phyloP scores from a whole-genome alignment of 2,888 invertebrate species.

The Periphyllus acericola region DNA sequence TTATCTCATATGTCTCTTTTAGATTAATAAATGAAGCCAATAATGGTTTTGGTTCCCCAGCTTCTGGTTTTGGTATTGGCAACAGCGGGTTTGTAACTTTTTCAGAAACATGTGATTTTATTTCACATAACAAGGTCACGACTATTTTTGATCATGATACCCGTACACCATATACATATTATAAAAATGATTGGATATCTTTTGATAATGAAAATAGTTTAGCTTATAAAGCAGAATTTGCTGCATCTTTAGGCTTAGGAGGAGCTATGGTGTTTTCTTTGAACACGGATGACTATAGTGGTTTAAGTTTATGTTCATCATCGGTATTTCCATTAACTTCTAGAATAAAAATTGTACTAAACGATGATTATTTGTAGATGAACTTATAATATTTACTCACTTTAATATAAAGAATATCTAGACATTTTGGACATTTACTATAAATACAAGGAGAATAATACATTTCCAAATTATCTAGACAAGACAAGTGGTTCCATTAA shows the following conservation, averaged over 20 bases:
- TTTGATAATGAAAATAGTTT: slow-evolving; percentile 81
- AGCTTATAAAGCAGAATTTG: slow-evolving; percentile 75
- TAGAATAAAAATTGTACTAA: slow-evolving; percentile 62
- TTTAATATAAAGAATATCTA: too few relatives aligned
- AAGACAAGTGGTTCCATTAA: too few relatives aligned
- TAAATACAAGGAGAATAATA: too few relatives aligned
- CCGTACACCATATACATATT: slow-evolving; percentile 81
- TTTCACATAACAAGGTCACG: slow-evolving; percentile 70
- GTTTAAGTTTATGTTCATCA: slow-evolving; percentile 36
- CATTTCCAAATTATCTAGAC: too few relatives aligned
- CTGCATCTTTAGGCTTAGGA: slow-evolving; percentile 74
- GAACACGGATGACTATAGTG: slow-evolving; percentile 78
- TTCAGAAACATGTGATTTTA: slow-evolving; percentile 76
- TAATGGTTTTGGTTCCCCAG: slow-evolving; percentile 77
- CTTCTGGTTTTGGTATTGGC: slow-evolving; percentile 78
- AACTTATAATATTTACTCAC: too few relatives aligned
- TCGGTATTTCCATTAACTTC: slow-evolving; percentile 62
- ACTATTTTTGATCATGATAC: slow-evolving; percentile 76
- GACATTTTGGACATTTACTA: too few relatives aligned
- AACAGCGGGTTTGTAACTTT: slow-evolving; percentile 77
- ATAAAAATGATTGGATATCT: slow-evolving; percentile 81
- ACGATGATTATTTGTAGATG: slow-evolving; percentile 60
- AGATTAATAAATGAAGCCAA: slow-evolving; percentile 76
- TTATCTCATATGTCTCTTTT: slow-evolving; percentile 65
- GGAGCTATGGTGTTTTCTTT: slow-evolving; percentile 88